These are phyloP conservation scores for Drosophila lutescens DNA, from an alignment of 2,888 invertebrate species.

Conservation along the genomic window DNA sequence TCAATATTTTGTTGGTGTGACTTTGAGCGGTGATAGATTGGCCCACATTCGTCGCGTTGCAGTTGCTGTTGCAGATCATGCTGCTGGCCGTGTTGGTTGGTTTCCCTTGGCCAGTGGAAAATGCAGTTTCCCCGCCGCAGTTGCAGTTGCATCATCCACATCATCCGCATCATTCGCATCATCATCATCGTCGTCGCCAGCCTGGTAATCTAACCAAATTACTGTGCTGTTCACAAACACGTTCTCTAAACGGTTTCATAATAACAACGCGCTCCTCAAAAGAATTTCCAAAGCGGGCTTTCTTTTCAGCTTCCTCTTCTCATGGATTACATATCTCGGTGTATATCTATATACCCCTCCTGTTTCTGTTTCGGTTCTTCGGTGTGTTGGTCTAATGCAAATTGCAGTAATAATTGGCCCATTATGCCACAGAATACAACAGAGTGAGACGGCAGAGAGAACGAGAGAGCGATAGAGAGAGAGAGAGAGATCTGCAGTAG, in stretches of 20 bases:
- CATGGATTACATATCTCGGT: slow-evolving; percentile 41
- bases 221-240: slow-evolving; percentile 80
- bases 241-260: slow-evolving; percentile 82
- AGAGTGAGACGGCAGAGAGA: slow-evolving; percentile 13
- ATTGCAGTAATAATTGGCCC: slow-evolving; percentile 79
- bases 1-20: slow-evolving; percentile 59
- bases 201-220: slow-evolving; percentile 77
- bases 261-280: slow-evolving; percentile 71
- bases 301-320: slow-evolving; percentile 51
- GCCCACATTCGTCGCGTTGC: slow-evolving; percentile 72
- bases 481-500: slow-evolving; percentile 61
- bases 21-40: slow-evolving; percentile 76
- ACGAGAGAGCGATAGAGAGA: slow-evolving; percentile 11
- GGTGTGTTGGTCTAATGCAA: slow-evolving; percentile 71
- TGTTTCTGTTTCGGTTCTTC: background rate
- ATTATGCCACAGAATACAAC: slow-evolving; percentile 65
- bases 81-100: slow-evolving; percentile 16
- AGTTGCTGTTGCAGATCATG: slow-evolving; percentile 22
- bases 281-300: slow-evolving; percentile 40
- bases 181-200: slow-evolving; percentile 50
- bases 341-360: slow-evolving; percentile 27
- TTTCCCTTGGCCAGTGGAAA: slow-evolving; percentile 28
- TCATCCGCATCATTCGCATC: slow-evolving; percentile 35
- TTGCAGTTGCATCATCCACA: slow-evolving; percentile 42
- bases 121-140: slow-evolving; percentile 23